Evolutionary conservation across 2,113 vertebrate genomes (phyloP).

Genomic region (Amphiprion percula): DNA sequence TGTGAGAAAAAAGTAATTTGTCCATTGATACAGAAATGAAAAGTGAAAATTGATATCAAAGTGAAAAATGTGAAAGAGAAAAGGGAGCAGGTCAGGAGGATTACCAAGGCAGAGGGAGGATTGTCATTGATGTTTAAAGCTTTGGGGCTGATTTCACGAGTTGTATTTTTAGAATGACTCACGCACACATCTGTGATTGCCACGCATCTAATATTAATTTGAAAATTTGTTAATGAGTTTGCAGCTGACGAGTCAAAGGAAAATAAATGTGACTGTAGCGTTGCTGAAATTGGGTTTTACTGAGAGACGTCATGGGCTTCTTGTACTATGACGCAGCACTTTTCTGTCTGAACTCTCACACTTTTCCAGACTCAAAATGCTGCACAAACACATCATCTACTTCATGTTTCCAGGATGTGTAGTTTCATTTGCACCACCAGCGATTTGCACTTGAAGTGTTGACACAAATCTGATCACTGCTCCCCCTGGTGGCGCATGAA

Average conservation of each 20-base stretch:
- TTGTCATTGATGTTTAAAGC: neutral
- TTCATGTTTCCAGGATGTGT: neutral
- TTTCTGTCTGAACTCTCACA: slow-evolving; percentile 4
- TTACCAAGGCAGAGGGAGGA: neutral
- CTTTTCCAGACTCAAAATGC: neutral
- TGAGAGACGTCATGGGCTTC: neutral
- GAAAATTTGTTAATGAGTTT: no score
- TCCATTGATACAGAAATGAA: slow-evolving; percentile 1
- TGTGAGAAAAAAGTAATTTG: slow-evolving; percentile 2
- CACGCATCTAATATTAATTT: no score
- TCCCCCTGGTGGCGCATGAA: slow-evolving; percentile 67
- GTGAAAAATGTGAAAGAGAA: slow-evolving; percentile 1
- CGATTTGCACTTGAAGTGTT: neutral
- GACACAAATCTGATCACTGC: slow-evolving; percentile 47
- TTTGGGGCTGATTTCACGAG: no score
- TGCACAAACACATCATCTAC: neutral
- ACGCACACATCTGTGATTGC: neutral
- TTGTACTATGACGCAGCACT: neutral
- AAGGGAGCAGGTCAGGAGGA: neutral
- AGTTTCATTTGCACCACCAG: neutral
- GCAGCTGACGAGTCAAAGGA: neutral
- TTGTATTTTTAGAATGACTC: no score
- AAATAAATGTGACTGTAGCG: neutral
- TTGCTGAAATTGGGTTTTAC: neutral
- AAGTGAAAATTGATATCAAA: neutral